Base-by-base conservation (phyloP, 1,140 invertebrate species). In the Marisa cornuarietis region DNA sequence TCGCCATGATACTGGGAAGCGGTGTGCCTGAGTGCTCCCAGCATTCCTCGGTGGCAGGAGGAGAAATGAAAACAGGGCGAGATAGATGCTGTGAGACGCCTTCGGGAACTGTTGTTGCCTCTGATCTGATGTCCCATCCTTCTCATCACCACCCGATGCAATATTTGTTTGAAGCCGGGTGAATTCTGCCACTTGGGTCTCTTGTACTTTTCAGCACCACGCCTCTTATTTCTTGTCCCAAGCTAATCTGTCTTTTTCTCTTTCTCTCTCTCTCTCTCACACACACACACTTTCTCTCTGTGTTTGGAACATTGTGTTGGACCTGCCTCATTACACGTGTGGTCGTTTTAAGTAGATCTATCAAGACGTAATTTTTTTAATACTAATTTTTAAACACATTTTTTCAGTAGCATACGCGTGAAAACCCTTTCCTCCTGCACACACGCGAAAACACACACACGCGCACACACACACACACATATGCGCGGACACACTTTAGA, bases 21-120 rank as follows among this genome's bases (percentile, higher is more conserved):
- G 63, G 75, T 77, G 75, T 68, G 75, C 65, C 65, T 49, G 42
- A 54, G 75, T 77, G 75, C 75, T 77, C 26, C 16, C 75, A 63
- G 61, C 75, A 77, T 77, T 49, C 75, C 75, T 26, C 22, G 6
- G 31, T 77, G 75, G 75, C 75, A 77, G 75, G 42, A 24, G 52
- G 16, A 65, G 75, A 77, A 77, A 77, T 77, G 75, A 77, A 77
- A 77, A 77, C 75, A 77, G 75, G 42, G 71, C 14, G 66, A 68
- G 66, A 68, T 26, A 68, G n/a, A 68, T 68, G 66, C 31, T 68
- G 31, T 11, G 11, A 22, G n/a, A 68, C 11, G n/a, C n/a, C 31
- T 68, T 11, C 54, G 2, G 54, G 54, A 58, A 0, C 54, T 58
- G 54, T 58, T 58, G 54, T 58, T 58, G 54, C 54, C 54, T 58